A percentile compares a stretch with the other conserved stretches of the same genome.
These are phyloP conservation scores for Chaenodraco wilsoni DNA, from an alignment of 2,797 vertebrate genomes.

Conservation along the genomic window DNA sequence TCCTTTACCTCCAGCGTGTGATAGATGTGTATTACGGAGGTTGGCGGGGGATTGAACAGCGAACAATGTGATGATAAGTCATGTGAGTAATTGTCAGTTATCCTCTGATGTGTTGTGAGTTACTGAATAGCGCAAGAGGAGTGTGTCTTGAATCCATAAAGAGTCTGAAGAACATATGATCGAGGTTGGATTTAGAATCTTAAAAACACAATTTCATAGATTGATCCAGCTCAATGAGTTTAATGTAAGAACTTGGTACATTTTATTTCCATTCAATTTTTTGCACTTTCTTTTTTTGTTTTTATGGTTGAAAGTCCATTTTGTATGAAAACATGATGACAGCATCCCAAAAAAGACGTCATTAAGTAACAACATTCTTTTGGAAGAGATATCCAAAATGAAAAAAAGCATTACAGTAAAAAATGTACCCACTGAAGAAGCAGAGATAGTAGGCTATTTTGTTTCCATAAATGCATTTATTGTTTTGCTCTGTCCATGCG, in stretches of 20 bases:
- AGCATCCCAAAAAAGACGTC: too few relatives aligned
- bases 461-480: too few relatives aligned
- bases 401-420: too few relatives aligned
- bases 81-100: conserved; percentile 34
- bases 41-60: neutral
- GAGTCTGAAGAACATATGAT: conserved; percentile 36
- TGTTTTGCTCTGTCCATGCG: too few relatives aligned
- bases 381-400: too few relatives aligned
- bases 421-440: too few relatives aligned
- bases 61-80: conserved; percentile 24
- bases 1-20: neutral
- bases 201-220: conserved; percentile 20
- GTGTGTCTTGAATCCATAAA: conserved; percentile 49
- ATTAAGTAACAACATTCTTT: too few relatives aligned
- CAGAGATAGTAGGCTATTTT: too few relatives aligned
- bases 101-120: conserved; percentile 41
- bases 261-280: neutral
- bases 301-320: too few relatives aligned
- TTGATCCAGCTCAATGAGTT: conserved; percentile 12
- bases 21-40: neutral
- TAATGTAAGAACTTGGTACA: conserved; percentile 8
- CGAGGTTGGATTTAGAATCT: conserved; percentile 41
- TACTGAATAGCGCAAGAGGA: conserved; percentile 18
- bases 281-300: too few relatives aligned
- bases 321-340: too few relatives aligned